Conservation (phyloP, 2,113 vertebrate genomes). For the Embiotoca jacksoni region DNA sequence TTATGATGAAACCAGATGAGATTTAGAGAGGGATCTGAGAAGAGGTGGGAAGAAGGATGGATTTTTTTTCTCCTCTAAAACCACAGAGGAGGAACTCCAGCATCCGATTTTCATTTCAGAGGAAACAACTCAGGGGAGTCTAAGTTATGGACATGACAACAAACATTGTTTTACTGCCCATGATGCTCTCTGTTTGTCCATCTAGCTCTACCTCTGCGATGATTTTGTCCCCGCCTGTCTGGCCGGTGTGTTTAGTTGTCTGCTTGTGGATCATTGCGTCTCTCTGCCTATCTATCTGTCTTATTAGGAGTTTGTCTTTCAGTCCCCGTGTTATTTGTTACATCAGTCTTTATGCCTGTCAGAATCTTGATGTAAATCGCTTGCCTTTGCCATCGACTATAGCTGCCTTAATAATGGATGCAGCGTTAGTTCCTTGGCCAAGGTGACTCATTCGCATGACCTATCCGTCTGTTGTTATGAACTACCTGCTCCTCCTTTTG, state of each 20-base stretch:
- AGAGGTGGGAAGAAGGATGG: constrained; percentile 58
- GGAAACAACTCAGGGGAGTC: constrained; percentile 56
- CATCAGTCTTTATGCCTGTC: constrained; percentile 30
- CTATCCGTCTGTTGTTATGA: constrained; percentile 53
- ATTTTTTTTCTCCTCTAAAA: constrained; percentile 52
- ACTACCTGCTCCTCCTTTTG: constrained; percentile 26
- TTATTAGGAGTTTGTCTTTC: constrained; percentile 50
- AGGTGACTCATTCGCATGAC: constrained; percentile 47
- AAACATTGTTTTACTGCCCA: constrained; percentile 56
- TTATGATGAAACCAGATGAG: constrained; percentile 71
- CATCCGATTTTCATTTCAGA: constrained; percentile 73
- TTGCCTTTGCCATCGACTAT: constrained; percentile 28
- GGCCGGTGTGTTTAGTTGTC: constrained; percentile 32
- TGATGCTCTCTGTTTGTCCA: constrained; percentile 63
- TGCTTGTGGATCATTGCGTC: constrained; percentile 33
- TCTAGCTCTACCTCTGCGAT: constrained; percentile 42
- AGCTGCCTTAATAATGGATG: constrained; percentile 33
- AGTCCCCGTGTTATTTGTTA: constrained; percentile 16
- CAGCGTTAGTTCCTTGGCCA: constrained; percentile 29
- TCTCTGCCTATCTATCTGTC: constrained; percentile 37
- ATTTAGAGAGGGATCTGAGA: constrained; percentile 71
- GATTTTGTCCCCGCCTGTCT: constrained; percentile 42
- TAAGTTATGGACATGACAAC: constrained; percentile 69
- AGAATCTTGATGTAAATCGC: constrained; percentile 33
- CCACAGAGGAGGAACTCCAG: constrained; percentile 51